Conservation (phyloP, 2,113 vertebrate genomes). For the Pantherophis guttatus region DNA sequence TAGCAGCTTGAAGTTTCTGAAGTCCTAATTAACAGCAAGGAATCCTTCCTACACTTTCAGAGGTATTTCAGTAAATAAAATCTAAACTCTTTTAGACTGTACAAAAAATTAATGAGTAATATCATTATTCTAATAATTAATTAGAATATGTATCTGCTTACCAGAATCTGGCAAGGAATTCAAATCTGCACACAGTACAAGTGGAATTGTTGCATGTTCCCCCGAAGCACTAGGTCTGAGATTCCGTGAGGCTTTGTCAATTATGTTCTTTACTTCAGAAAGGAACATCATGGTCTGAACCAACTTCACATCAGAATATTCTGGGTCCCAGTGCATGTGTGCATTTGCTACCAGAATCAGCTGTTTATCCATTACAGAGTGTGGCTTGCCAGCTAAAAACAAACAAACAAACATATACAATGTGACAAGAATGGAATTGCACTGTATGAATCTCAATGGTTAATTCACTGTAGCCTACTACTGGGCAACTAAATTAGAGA, state of each 20-base stretch:
- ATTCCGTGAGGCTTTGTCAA: slow-evolving; percentile 93
- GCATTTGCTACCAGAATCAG: slow-evolving; percentile 94
- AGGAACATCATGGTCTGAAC: slow-evolving; percentile 99
- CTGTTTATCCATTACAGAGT: slow-evolving; percentile 91
- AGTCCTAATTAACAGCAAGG: neutral
- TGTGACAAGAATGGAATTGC: neutral
- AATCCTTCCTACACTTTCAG: neutral
- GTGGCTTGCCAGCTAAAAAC: slow-evolving; percentile 85
- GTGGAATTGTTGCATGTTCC: slow-evolving; percentile 90
- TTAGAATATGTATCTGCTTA: slow-evolving; percentile 60
- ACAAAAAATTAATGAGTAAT: neutral
- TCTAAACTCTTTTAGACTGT: neutral
- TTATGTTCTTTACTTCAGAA: slow-evolving; percentile 96
- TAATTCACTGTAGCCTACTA: neutral
- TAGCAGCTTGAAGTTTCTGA: neutral
- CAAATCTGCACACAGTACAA: slow-evolving; percentile 96
- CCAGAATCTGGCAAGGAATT: slow-evolving; percentile 97
- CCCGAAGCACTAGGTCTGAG: slow-evolving; percentile 86
- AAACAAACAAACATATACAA: slow-evolving; percentile 36
- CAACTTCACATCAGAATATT: slow-evolving; percentile 96
- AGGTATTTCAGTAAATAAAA: neutral
- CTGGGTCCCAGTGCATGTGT: slow-evolving; percentile 99
- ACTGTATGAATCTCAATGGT: neutral
- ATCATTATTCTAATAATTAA: neutral
- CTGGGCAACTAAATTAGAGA: neutral